phyloP scores from a whole-genome alignment of 2,797 vertebrate genomes.

The Lagocephalus sceleratus region DNA sequence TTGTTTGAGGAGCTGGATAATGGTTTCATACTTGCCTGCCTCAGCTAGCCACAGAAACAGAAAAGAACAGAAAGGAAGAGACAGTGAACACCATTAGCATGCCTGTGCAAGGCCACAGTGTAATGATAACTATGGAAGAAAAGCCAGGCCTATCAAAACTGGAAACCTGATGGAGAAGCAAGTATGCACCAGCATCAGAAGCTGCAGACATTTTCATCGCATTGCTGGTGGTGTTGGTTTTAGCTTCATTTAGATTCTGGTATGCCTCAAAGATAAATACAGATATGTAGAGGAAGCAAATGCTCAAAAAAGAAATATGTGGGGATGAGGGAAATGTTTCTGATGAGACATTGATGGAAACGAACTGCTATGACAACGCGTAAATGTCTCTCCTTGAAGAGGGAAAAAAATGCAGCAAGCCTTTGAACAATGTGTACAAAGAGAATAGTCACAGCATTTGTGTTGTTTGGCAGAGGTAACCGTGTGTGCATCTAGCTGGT shows the following conservation, averaged over 20 bases:
- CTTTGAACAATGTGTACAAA: not conserved
- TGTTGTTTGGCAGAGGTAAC: slow-evolving; percentile 1
- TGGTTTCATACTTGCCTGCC: slow-evolving; percentile 80
- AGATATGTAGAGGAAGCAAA: slow-evolving; percentile 7
- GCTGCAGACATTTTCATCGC: not conserved
- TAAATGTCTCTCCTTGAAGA: slow-evolving; percentile 7
- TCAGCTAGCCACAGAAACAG: slow-evolving; percentile 79
- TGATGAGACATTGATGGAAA: not conserved
- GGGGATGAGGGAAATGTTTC: no score
- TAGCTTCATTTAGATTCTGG: not conserved
- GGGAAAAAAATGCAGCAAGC: not conserved
- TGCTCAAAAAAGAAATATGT: not conserved
- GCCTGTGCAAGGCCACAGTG: slow-evolving; percentile 58
- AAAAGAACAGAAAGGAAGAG: slow-evolving; percentile 71
- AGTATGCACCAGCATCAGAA: not conserved
- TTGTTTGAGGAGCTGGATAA: slow-evolving; percentile 38
- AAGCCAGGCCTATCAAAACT: slow-evolving; percentile 22
- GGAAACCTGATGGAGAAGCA: slow-evolving; percentile 24
- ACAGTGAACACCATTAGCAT: slow-evolving; percentile 73
- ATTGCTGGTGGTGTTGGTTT: no score
- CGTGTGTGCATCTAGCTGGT: slow-evolving; percentile 4
- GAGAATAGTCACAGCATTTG: not conserved
- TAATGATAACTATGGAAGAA: slow-evolving; percentile 34
- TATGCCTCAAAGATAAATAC: not conserved
- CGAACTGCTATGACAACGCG: not conserved